phyloP scores from a whole-genome alignment of 1,140 invertebrate genomes.

The Apis dorsata region DNA sequence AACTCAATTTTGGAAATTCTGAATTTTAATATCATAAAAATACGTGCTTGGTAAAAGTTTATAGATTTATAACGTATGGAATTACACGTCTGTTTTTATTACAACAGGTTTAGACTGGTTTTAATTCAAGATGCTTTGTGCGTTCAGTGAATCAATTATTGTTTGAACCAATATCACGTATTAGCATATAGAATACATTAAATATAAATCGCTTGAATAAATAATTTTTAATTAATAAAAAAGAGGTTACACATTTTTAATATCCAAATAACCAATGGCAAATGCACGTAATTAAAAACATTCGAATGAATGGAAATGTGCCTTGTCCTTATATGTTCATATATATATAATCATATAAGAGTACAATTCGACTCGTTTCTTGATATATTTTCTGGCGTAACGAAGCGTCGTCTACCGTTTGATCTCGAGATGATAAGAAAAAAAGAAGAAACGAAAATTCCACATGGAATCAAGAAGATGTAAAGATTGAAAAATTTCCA shows the following conservation, averaged over 20 bases:
- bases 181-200: background rate
- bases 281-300: too few relatives aligned
- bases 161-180: background rate
- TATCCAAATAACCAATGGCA: too few relatives aligned
- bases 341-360: background rate
- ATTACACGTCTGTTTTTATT: background rate
- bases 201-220: background rate
- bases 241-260: background rate
- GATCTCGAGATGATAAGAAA: background rate
- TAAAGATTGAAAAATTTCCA: conserved; percentile 48
- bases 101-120: background rate
- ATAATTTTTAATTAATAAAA: background rate
- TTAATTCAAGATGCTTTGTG: background rate
- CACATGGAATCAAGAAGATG: background rate
- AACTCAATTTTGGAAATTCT: background rate
- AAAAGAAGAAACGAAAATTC: background rate
- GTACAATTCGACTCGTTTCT: background rate
- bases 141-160: background rate
- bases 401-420: background rate
- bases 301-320: too few relatives aligned
- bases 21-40: background rate
- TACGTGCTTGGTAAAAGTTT: background rate
- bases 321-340: too few relatives aligned
- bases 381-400: background rate
- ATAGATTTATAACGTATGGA: background rate